These are phyloP conservation scores for Macrotis lagotis DNA, from an alignment of 2,113 vertebrate species.

Conservation along the genomic window DNA sequence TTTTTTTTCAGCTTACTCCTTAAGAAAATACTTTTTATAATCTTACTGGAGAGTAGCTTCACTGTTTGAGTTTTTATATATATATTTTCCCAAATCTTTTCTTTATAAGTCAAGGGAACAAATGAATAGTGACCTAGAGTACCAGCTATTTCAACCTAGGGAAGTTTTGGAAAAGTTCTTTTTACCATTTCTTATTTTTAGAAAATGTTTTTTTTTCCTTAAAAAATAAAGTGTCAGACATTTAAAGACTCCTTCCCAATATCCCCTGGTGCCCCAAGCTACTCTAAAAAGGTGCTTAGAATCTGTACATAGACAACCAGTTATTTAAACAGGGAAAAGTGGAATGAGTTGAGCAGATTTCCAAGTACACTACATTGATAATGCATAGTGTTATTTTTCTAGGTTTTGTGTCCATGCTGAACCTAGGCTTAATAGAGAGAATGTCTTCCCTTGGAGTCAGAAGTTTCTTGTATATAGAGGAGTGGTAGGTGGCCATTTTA, in stretches of 20 bases:
- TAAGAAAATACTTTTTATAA: neutral
- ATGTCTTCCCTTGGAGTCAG: neutral
- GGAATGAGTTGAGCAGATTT: neutral
- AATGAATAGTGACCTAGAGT: conserved; percentile 2
- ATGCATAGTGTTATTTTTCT: neutral
- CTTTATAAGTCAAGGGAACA: conserved; percentile 19
- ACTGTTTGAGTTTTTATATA: neutral
- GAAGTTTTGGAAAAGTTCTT: conserved; percentile 22
- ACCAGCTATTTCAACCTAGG: conserved; percentile 3
- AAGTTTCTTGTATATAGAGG: neutral
- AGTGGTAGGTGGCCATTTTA: neutral
- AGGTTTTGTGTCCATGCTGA: neutral
- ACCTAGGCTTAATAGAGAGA: neutral
- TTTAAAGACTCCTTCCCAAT: conserved; percentile 17
- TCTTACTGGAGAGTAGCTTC: neutral
- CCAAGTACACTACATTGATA: neutral
- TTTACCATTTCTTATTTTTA: conserved; percentile 49
- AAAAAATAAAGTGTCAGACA: neutral
- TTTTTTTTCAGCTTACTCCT: conserved; percentile 24
- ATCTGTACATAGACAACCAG: conserved; percentile 5
- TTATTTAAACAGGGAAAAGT: conserved; percentile 12
- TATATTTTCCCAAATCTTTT: conserved; percentile 29
- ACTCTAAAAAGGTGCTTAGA: conserved; percentile 8
- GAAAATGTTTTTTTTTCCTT: neutral
- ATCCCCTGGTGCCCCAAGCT: conserved; percentile 3